Evolutionary conservation across 2,797 vertebrate species (phyloP).

Genomic region (Bradypodion pumilum): DNA sequence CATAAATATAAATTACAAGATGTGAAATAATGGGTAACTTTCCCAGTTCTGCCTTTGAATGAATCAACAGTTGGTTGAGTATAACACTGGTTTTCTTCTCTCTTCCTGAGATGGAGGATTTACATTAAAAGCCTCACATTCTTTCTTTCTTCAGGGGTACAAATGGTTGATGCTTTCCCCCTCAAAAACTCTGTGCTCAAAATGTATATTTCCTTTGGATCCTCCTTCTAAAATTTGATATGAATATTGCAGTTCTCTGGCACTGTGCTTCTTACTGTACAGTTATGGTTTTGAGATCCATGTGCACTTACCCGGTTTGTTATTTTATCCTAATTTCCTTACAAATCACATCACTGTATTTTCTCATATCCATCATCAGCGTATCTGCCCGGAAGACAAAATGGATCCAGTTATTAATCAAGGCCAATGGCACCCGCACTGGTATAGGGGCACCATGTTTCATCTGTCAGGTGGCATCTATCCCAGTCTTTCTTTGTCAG

Average conservation of each 20-base stretch:
- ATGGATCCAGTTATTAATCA: slow-evolving; percentile 89
- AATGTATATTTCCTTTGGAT: slow-evolving; percentile 15
- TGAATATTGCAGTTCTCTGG: slow-evolving; percentile 65
- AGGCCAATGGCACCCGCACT: slow-evolving; percentile 81
- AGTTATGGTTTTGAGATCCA: slow-evolving; percentile 64
- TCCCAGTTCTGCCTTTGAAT: slow-evolving; percentile 12
- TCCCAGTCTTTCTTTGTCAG: slow-evolving; percentile 82
- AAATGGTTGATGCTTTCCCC: background rate
- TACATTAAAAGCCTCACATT: slow-evolving; percentile 3
- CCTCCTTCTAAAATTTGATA: slow-evolving; percentile 53
- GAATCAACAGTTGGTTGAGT: slow-evolving; percentile 75
- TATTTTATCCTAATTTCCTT: slow-evolving; percentile 82
- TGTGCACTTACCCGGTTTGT: slow-evolving; percentile 70
- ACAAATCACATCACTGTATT: slow-evolving; percentile 82
- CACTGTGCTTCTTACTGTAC: slow-evolving; percentile 56
- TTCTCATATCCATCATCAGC: slow-evolving; percentile 85
- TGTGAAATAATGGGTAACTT: background rate
- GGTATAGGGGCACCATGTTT: slow-evolving; percentile 83
- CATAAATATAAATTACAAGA: slow-evolving; percentile 1
- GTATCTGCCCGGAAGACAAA: slow-evolving; percentile 90
- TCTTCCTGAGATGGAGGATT: slow-evolving; percentile 6
- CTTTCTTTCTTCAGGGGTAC: slow-evolving; percentile 38
- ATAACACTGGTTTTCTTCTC: background rate
- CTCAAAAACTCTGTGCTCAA: background rate
- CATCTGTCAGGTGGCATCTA: slow-evolving; percentile 92